A percentile compares a stretch with the other conserved stretches of the same genome.
Evolutionary conservation across 2,113 vertebrate genomes (phyloP).

Genomic region (Apaloderma vittatum): DNA sequence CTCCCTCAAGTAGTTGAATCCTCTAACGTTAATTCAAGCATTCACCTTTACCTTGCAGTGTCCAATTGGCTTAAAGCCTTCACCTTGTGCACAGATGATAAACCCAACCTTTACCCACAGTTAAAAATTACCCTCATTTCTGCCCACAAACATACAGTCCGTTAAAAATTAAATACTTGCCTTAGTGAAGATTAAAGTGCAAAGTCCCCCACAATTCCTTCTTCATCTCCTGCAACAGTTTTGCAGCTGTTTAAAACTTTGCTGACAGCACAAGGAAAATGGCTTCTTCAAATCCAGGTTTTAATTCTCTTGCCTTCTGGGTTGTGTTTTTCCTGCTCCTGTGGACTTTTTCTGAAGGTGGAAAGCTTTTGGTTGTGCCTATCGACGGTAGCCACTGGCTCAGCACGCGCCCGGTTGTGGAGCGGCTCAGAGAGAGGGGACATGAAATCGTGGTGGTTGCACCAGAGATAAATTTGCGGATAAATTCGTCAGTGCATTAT

Average conservation of each 20-base stretch:
- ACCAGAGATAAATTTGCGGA: slow-evolving; percentile 78
- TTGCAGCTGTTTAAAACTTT: accelerated
- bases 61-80: neutral
- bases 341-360: slow-evolving; percentile 48
- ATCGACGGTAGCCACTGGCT: slow-evolving; percentile 91
- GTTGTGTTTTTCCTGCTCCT: neutral
- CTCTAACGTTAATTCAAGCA: neutral
- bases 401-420: slow-evolving; percentile 69
- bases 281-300: neutral
- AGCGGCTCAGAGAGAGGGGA: slow-evolving; percentile 81
- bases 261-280: neutral
- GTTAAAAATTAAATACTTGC: slow-evolving; percentile 6
- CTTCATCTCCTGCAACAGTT: accelerated
- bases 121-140: slow-evolving; percentile 15
- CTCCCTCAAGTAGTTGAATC: neutral
- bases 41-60: accelerated
- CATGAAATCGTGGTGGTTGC: slow-evolving; percentile 82
- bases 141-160: neutral
- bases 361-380: slow-evolving; percentile 86
- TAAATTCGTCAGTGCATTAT: slow-evolving; percentile 75
- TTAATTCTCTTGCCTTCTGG: neutral
- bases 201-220: accelerated
- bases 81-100: neutral
- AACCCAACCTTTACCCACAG: neutral
- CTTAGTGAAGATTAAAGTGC: neutral